Evolutionary conservation across 2,888 invertebrate genomes (phyloP).

Genomic region (Diarsia mendica): DNA sequence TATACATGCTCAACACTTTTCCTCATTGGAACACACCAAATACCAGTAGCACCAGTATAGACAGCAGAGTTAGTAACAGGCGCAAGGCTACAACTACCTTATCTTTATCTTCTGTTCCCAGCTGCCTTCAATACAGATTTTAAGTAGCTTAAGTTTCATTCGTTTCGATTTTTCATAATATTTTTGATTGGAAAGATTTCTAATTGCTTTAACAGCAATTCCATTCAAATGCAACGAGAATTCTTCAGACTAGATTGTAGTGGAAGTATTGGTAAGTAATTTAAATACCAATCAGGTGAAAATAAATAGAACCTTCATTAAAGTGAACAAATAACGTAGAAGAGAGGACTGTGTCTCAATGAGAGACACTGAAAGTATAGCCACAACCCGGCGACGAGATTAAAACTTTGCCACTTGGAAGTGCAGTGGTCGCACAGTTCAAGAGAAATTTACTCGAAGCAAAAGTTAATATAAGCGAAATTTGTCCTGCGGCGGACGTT

Average conservation of each 20-base stretch:
- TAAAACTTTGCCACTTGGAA: slow-evolving; percentile 88
- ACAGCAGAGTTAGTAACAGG: too few relatives aligned
- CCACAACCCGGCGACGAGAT: slow-evolving; percentile 79
- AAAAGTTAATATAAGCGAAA: slow-evolving; percentile 90
- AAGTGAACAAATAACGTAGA: slow-evolving; percentile 59
- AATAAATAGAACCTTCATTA: slow-evolving; percentile 35
- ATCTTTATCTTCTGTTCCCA: neutral
- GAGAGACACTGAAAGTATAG: slow-evolving; percentile 71
- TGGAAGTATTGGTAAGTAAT: neutral
- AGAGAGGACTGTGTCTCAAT: slow-evolving; percentile 62
- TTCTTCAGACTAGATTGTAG: neutral
- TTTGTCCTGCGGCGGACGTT: slow-evolving; percentile 85
- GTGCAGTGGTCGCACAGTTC: slow-evolving; percentile 85
- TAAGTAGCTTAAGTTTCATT: neutral
- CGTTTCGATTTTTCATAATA: neutral
- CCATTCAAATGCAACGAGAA: neutral
- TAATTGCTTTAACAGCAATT: neutral
- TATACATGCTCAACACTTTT: neutral
- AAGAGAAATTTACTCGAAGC: slow-evolving; percentile 86
- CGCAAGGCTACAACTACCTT: neutral
- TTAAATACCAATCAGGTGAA: slow-evolving; percentile 2
- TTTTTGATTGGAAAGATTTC: neutral
- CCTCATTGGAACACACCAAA: neutral
- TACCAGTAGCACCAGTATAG: neutral
- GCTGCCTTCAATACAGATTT: neutral